Evolutionary conservation across 1,140 invertebrate genomes (phyloP).

Genomic region (Theocolax elegans): DNA sequence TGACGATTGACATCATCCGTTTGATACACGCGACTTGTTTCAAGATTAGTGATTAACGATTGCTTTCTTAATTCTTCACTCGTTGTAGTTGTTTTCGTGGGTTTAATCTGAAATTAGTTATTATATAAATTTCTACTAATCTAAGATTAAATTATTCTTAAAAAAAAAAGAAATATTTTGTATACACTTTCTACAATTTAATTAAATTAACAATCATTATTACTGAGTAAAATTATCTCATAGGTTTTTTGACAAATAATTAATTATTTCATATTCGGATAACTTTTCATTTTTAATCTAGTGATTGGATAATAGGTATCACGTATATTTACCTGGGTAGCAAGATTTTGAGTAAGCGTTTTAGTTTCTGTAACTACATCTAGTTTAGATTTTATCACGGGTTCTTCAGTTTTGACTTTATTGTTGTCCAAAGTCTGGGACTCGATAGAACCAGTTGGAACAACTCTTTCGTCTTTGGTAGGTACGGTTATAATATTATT

Average conservation of each 20-base stretch:
- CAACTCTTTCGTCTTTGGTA: conserved; percentile 17
- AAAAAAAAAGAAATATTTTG: no score
- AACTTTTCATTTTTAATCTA: no score
- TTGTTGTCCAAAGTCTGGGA: background rate
- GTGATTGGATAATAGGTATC: no score
- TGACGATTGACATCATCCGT: conserved; percentile 52
- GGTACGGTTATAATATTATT: background rate
- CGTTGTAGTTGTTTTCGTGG: conserved; percentile 20
- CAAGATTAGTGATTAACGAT: conserved; percentile 45
- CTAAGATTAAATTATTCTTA: no score
- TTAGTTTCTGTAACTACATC: conserved; percentile 22
- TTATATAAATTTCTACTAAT: no score
- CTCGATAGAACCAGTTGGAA: background rate
- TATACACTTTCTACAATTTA: no score
- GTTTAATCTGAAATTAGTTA: conserved; percentile 21
- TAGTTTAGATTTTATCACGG: conserved; percentile 29
- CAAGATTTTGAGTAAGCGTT: conserved; percentile 44
- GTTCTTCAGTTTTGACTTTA: conserved; percentile 26
- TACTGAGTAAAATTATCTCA: no score
- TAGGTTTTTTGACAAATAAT: no score
- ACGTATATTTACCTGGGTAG: conserved; percentile 56
- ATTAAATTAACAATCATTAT: no score
- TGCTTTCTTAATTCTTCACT: conserved; percentile 51
- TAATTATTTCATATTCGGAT: no score
- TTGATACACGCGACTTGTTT: conserved; percentile 49